Evolutionary conservation across 2,888 invertebrate species (phyloP).

Genomic region (Cerastis leucographa): DNA sequence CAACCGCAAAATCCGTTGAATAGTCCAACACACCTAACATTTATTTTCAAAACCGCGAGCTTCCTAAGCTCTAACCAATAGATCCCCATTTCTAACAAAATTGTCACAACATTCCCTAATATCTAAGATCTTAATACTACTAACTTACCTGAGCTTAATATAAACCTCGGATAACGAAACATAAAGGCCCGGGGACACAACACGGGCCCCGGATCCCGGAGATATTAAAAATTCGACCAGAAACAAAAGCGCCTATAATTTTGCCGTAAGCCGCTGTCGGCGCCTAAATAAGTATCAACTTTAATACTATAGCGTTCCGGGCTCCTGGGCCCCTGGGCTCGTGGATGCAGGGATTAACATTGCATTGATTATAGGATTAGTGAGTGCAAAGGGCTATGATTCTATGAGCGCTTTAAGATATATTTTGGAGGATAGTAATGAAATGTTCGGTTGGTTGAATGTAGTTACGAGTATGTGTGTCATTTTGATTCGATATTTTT

Average conservation of each 20-base stretch:
- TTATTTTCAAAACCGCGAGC: background rate
- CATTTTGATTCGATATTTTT: background rate
- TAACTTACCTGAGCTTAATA: constrained; percentile 63
- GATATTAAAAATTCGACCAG: constrained; percentile 74
- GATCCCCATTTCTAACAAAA: constrained; percentile 30
- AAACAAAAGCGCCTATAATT: constrained; percentile 73
- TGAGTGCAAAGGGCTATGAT: constrained; percentile 22
- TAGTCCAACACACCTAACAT: background rate
- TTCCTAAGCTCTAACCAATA: constrained; percentile 5
- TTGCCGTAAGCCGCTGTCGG: constrained; percentile 63
- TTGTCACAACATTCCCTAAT: constrained; percentile 32
- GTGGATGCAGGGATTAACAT: constrained; percentile 50
- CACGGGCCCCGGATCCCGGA: constrained; percentile 58
- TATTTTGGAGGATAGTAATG: background rate
- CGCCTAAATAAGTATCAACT: constrained; percentile 66
- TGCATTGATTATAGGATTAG: constrained; percentile 64
- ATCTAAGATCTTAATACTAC: constrained; percentile 64
- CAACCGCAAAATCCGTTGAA: background rate
- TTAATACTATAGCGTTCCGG: constrained; percentile 41
- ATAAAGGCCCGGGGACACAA: constrained; percentile 66
- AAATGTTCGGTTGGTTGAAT: background rate
- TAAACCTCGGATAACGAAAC: constrained; percentile 59
- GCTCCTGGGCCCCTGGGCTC: background rate
- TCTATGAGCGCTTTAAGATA: constrained; percentile 3
- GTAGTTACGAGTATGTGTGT: no score